These are phyloP conservation scores for Pleuronectes platessa DNA, from an alignment of 2,113 vertebrate species.

Conservation along the genomic window DNA sequence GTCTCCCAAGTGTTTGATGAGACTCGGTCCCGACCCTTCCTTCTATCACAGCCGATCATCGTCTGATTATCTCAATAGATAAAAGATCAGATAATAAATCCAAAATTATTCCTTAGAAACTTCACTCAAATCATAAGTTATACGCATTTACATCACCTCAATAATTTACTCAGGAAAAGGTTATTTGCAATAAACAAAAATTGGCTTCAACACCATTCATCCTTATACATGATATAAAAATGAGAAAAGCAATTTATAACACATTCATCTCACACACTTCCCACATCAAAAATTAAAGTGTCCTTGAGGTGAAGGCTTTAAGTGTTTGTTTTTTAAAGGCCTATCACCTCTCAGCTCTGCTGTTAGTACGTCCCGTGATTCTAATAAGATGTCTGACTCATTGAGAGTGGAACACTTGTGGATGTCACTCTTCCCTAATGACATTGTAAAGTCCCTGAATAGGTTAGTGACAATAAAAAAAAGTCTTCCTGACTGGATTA, in stretches of 20 bases:
- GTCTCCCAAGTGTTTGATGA: too few species aligned
- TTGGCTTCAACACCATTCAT: background rate
- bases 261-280: too few species aligned
- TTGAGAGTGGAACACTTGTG: background rate
- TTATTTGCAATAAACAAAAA: too few species aligned
- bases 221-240: background rate
- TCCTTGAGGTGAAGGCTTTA: background rate
- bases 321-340: background rate
- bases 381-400: background rate
- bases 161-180: too few species aligned
- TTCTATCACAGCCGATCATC: too few species aligned
- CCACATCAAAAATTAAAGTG: too few species aligned
- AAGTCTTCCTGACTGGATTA: background rate
- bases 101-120: too few species aligned
- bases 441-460: slow-evolving; percentile 21
- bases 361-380: background rate
- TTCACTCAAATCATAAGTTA: too few species aligned
- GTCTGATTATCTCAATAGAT: too few species aligned
- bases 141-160: too few species aligned
- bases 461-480: background rate
- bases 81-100: too few species aligned
- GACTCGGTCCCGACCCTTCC: too few species aligned
- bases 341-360: background rate
- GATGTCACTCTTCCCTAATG: background rate
- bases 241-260: background rate